Percentiles rank a stretch among this genome's conserved stretches.
phyloP scores from a whole-genome alignment of 2,888 invertebrate species.

The Drosophila monieri region DNA sequence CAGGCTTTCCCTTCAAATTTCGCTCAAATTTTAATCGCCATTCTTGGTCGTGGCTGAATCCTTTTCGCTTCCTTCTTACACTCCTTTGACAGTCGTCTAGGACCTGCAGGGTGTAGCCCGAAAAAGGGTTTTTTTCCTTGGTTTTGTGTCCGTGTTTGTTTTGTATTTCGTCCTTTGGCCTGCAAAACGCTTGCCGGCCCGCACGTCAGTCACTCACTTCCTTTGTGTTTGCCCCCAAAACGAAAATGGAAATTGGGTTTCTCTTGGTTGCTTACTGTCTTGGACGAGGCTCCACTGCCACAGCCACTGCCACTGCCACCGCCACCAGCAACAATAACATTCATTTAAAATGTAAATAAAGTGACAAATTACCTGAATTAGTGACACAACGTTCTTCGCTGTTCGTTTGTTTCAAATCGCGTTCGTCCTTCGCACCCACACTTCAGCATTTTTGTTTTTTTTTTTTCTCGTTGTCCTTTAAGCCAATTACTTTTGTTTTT shows the following conservation, averaged over 20 bases:
- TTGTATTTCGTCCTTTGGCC: slow-evolving; percentile 32
- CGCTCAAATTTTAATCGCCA: slow-evolving; percentile 76
- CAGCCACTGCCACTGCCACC: slow-evolving; percentile 11
- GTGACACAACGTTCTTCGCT: slow-evolving; percentile 64
- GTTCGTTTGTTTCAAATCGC: slow-evolving; percentile 43
- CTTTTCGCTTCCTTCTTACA: slow-evolving; percentile 33
- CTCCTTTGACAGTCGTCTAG: slow-evolving; percentile 34
- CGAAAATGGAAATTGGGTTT: slow-evolving; percentile 77
- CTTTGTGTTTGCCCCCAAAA: slow-evolving; percentile 68
- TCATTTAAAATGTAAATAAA: slow-evolving; percentile 78
- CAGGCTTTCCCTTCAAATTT: slow-evolving; percentile 54
- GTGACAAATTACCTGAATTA: slow-evolving; percentile 79
- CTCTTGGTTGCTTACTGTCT: slow-evolving; percentile 63
- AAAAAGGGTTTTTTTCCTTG: slow-evolving; percentile 41
- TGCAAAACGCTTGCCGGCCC: slow-evolving; percentile 8
- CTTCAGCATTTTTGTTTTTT: neutral
- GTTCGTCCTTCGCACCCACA: slow-evolving; percentile 3
- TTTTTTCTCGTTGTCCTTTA: neutral
- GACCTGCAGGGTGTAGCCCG: slow-evolving; percentile 10
- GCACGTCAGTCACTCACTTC: slow-evolving; percentile 73
- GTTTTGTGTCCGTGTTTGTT: slow-evolving; percentile 25
- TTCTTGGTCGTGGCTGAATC: slow-evolving; percentile 55
- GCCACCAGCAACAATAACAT: slow-evolving; percentile 52
- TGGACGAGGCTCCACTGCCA: slow-evolving; percentile 20
- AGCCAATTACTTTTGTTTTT: slow-evolving; percentile 44